A percentile compares a stretch with the other conserved stretches of the same genome.
Conservation (phyloP, 2,888 invertebrate genomes). For the Mellilla xanthometata region DNA sequence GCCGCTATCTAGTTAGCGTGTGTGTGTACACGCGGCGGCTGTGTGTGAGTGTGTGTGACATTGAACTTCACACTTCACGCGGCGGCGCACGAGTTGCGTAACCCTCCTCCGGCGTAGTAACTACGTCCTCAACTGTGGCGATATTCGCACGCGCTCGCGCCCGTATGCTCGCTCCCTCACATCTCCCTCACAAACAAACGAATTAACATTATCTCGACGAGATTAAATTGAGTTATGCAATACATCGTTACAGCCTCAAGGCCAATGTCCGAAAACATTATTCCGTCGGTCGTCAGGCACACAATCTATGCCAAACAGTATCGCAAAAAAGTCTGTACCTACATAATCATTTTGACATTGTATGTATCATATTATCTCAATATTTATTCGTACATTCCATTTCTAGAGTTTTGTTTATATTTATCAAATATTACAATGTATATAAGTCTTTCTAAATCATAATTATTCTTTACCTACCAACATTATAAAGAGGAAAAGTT, state of each 20-base stretch:
- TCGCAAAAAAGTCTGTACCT: too few species aligned
- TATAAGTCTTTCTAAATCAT: too few species aligned
- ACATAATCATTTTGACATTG: too few species aligned
- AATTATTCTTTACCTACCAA: too few species aligned
- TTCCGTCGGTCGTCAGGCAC: conserved; percentile 9
- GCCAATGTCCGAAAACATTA: conserved; percentile 18
- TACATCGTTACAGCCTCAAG: conserved; percentile 14
- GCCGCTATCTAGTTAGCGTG: conserved; percentile 39
- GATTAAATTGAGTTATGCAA: conserved; percentile 29
- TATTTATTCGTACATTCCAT: too few species aligned
- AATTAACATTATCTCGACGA: conserved; percentile 28
- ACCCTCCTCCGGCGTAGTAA: conserved; percentile 40
- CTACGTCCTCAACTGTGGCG: conserved; percentile 8
- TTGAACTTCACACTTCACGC: conserved; percentile 81
- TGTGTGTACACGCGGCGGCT: conserved; percentile 28
- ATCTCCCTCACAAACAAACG: conserved; percentile 22
- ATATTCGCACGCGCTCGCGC: conserved; percentile 23
- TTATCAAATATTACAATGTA: too few species aligned
- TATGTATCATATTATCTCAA: too few species aligned
- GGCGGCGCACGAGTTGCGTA: conserved; percentile 75
- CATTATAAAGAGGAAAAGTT: too few species aligned
- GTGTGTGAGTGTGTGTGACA: conserved; percentile 70
- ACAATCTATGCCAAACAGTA: not conserved
- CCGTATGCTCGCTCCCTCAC: conserved; percentile 10
- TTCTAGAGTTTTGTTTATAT: too few species aligned